A percentile compares a stretch with the other conserved stretches of the same genome.
Conservation (phyloP, 2,888 invertebrate genomes). For the Mesoligia furuncula region DNA sequence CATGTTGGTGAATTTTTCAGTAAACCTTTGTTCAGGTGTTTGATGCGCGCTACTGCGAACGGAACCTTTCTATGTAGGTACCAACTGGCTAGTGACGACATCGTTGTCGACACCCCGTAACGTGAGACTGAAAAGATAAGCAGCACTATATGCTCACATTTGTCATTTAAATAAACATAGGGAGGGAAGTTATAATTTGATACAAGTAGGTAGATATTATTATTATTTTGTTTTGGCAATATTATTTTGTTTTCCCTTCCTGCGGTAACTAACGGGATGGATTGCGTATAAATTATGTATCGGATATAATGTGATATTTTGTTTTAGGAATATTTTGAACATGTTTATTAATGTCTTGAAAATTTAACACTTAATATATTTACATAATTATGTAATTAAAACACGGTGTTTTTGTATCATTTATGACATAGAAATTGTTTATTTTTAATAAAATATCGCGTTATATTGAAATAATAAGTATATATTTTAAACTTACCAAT, state of each 20-base stretch:
- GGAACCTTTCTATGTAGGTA: conserved; percentile 28
- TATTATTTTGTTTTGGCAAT: conserved; percentile 11
- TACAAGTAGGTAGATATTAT: conserved; percentile 7
- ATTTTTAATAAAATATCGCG: neutral
- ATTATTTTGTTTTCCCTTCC: neutral
- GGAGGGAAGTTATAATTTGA: conserved; percentile 20
- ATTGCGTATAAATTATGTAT: neutral
- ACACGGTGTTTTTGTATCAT: neutral
- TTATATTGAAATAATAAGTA: conserved; percentile 22
- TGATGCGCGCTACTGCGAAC: conserved; percentile 27
- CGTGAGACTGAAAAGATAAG: conserved; percentile 57
- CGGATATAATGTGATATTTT: neutral
- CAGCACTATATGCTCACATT: conserved; percentile 24
- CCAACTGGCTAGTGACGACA: conserved; percentile 33
- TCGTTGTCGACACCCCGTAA: conserved; percentile 34
- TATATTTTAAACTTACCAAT: conserved; percentile 81
- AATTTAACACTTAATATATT: conserved; percentile 4
- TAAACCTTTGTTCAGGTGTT: conserved; percentile 55
- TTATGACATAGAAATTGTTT: neutral
- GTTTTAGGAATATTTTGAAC: conserved; percentile 20
- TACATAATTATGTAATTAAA: neutral
- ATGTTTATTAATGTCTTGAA: neutral
- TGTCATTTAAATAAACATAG: conserved; percentile 44
- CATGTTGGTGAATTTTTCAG: conserved; percentile 43
- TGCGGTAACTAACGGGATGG: neutral